A percentile compares a stretch with the other conserved stretches of the same genome.
Conservation (phyloP, 2,113 vertebrate species). For the Thymallus thymallus region DNA sequence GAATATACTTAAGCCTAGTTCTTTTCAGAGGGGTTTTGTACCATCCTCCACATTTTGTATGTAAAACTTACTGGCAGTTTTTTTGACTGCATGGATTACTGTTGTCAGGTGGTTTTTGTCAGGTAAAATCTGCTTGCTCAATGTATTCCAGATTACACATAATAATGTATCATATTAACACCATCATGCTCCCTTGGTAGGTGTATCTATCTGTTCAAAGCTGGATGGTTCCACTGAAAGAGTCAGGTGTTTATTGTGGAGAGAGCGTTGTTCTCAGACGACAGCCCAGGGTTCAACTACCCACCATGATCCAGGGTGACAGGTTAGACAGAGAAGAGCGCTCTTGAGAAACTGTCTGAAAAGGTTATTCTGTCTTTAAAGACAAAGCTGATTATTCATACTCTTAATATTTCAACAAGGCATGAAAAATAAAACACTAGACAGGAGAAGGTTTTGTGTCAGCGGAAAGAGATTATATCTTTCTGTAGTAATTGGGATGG, state of each 20-base stretch:
- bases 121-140: background rate
- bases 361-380: constrained; percentile 20
- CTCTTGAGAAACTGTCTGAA: background rate
- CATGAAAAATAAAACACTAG: constrained; percentile 1
- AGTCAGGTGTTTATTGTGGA: background rate
- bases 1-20: background rate
- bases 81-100: background rate
- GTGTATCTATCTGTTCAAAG: background rate
- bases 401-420: constrained; percentile 40
- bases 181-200: background rate
- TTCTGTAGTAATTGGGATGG: constrained; percentile 21
- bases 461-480: constrained; percentile 34
- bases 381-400: constrained; percentile 38
- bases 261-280: background rate
- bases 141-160: background rate
- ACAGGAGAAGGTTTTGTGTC: constrained; percentile 14
- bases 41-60: background rate
- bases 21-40: background rate
- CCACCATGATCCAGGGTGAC: constrained; percentile 31
- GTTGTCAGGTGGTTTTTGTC: background rate
- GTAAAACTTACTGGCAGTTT: background rate
- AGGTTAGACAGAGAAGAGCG: constrained; percentile 12
- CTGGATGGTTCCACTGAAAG: background rate
- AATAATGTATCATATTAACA: background rate
- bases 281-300: constrained; percentile 20